Evolutionary conservation across 1,140 invertebrate genomes (phyloP), one percentile per base, ranked within the genome.

Genomic region (Homarus americanus): DNA sequence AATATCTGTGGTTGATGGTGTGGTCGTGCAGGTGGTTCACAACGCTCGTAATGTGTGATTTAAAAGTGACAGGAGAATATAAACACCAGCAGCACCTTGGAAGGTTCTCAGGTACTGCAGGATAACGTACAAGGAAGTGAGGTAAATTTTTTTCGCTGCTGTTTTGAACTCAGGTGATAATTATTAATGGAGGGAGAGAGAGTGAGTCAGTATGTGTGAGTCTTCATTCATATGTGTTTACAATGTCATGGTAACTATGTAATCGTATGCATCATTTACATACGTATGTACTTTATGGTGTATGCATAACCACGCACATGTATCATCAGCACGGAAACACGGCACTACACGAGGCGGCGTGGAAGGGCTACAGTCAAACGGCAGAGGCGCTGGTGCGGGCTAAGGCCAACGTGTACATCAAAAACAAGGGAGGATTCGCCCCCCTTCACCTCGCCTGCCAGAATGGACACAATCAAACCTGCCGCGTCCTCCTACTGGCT

Each of bases 381-480:
- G 96, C 98, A 40, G 96, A 97, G 91, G 94, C 97, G 28, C 95
- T 99, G 63, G 95, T 96, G 69, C 95, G 96, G 92, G 94, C 94
- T 32, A 96, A 96, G 72, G 96, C 96, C 3, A 96, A 97, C 84
- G 94, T 98, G 85, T 96, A 96, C 93, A 95, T 96, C 34, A 96
- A 96, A 93, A 99, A 99, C 95, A 95, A 96, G 92, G 97, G 97
- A 80, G 98, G 98, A 28, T 98, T 99, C 94, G 97, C 98, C 17
- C 96, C 98, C n/a, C 95, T 99, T 2, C 98, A 99, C 95, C 95
- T 99, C 79, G 97, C 97, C 73, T 98, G 98, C 93, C 98, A 99
- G 95, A 98, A 98, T 93, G 98, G 98, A 0, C 98, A 99, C 94
- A 99, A 99, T 95, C 98, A 99, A 95, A 97, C 97, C 91, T 98